Base-by-base conservation (phyloP, 2,113 vertebrate species). In the Amblyornis subalaris region DNA sequence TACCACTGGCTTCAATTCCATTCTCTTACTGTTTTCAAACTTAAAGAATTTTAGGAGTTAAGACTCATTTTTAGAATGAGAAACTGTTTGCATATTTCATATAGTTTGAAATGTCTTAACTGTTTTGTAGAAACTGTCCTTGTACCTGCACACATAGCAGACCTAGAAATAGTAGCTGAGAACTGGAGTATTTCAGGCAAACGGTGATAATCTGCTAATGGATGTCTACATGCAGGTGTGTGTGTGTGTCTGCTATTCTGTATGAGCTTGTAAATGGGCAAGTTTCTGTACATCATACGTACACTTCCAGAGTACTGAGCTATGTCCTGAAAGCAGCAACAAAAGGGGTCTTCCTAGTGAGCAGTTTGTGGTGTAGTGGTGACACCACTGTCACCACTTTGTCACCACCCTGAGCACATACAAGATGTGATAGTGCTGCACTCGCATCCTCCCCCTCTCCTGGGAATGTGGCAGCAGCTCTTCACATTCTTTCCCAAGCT, bases 211-310 rank as follows among this genome's bases (percentile, higher is more conserved):
- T 16, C 48, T 82, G 29, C 23, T 57, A 3, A n/a, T 66, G 55
- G 35, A 38, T 48, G 15, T 24, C 33, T 23, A 8, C 0, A 0
- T 65, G 33, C 35, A 26, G 24, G 7, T 24, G 2, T 15, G 25
- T 20, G 12, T 33, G 19, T 44, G 7, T 71, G 19, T 53, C 35
- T 90, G 42, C 45, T 81, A 1, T 80, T 66, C 58, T 36, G 0
- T 15, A 10, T 19, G 35, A 62, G 12, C 11, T 48, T 65, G 14
- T 25, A 4, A 33, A 24, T 29, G 36, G 48, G 12, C 57, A 42
- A 29, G 33, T 50, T 85, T 79, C 47, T 85, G 28, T 50, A n/a
- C 44, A 35, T 86, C 31, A 29, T 15, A 11, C 25, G 10, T 36
- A 4, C 4, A 4, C 7, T 86, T 58, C 29, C 11, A 25, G 53